Percentiles rank a stretch among this genome's conserved stretches.
Evolutionary conservation across 2,797 vertebrate species (phyloP).

Genomic region (Girardinus metallicus): DNA sequence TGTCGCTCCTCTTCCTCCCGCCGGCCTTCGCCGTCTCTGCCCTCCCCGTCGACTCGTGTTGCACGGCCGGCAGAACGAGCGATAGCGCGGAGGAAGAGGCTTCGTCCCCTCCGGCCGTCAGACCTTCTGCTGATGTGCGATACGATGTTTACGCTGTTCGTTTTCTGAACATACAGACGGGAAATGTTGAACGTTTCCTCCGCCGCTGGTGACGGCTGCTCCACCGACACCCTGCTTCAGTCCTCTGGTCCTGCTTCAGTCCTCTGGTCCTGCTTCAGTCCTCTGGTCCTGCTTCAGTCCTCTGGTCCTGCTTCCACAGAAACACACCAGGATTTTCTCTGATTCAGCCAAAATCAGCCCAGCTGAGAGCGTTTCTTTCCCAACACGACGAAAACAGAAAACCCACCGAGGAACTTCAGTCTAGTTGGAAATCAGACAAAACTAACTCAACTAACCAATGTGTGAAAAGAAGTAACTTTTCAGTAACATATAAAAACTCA

Average conservation of each 20-base stretch:
- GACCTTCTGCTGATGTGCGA: neutral
- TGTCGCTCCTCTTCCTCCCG: neutral
- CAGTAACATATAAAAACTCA: no score
- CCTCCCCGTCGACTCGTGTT: conserved; percentile 24
- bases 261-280: no score
- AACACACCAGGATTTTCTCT: neutral
- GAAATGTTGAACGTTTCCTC: neutral
- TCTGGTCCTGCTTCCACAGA: neutral
- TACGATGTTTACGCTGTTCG: neutral
- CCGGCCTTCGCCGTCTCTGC: conserved; percentile 4
- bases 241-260: neutral
- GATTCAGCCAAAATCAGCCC: neutral
- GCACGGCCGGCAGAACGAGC: neutral
- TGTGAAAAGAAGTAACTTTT: no score
- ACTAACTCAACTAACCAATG: no score
- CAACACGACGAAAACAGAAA: no score
- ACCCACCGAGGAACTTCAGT: no score
- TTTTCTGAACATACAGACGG: neutral
- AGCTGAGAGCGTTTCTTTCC: no score
- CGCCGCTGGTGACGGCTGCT: neutral
- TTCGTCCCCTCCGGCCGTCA: neutral
- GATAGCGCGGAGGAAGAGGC: neutral
- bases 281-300: no score
- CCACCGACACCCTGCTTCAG: neutral
- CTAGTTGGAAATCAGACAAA: no score